Evolutionary conservation across 2,888 invertebrate genomes (phyloP).

Genomic region (Cerastoderma edule): DNA sequence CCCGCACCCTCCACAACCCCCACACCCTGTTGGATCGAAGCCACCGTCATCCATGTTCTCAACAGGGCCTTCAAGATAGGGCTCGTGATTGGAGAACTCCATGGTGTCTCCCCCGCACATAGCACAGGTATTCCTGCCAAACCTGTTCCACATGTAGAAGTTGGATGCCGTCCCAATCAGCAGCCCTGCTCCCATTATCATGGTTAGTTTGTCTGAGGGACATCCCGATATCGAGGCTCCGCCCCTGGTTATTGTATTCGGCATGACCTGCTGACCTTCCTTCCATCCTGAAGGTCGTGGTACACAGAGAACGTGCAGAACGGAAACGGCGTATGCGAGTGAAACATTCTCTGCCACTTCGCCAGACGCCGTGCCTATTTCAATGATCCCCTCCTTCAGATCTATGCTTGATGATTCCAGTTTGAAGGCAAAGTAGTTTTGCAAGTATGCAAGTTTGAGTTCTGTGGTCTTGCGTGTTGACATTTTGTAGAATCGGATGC

Average conservation of each 20-base stretch:
- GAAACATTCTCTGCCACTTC: slow-evolving; percentile 84
- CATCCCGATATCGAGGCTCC: slow-evolving; percentile 47
- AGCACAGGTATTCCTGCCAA: slow-evolving; percentile 66
- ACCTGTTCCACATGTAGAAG: slow-evolving; percentile 70
- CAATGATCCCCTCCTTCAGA: slow-evolving; percentile 72
- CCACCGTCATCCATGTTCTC: too few species aligned
- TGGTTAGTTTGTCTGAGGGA: slow-evolving; percentile 77
- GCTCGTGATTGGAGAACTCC: not conserved
- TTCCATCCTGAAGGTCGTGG: slow-evolving; percentile 76
- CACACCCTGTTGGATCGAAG: too few species aligned
- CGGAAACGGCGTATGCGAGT: slow-evolving; percentile 84
- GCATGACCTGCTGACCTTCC: slow-evolving; percentile 35
- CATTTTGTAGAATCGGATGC: slow-evolving; percentile 71
- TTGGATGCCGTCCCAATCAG: slow-evolving; percentile 81
- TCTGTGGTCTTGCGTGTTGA: slow-evolving; percentile 51
- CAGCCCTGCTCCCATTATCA: slow-evolving; percentile 84
- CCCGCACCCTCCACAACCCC: too few species aligned
- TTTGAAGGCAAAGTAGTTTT: slow-evolving; percentile 56
- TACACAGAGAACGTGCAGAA: slow-evolving; percentile 85
- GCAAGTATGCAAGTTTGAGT: slow-evolving; percentile 63
- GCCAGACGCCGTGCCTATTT: slow-evolving; percentile 61
- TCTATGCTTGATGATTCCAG: slow-evolving; percentile 68
- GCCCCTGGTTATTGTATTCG: slow-evolving; percentile 11
- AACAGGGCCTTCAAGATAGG: not conserved
- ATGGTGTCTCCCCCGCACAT: slow-evolving; percentile 57